Percentiles rank a stretch among this genome's conserved stretches.
These are phyloP conservation scores for Amia ocellicauda DNA, from an alignment of 2,113 vertebrate species.

Conservation along the genomic window DNA sequence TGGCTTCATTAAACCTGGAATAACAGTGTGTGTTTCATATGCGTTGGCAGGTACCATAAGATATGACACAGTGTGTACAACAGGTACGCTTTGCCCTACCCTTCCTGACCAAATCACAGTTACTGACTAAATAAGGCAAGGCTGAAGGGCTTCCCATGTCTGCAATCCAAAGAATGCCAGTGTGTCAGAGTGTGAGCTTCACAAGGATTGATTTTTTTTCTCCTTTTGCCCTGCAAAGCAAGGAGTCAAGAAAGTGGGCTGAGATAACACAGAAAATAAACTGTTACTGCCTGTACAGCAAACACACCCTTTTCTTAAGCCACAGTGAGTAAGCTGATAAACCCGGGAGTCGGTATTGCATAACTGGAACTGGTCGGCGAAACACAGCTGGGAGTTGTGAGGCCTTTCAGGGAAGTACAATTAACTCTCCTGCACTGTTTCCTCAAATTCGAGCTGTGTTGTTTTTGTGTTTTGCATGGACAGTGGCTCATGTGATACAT, in stretches of 20 bases:
- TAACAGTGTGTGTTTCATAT: too few relatives aligned
- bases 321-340: constrained; percentile 21
- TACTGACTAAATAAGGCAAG: constrained; percentile 40
- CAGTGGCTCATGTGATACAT: too few relatives aligned
- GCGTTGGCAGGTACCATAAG: too few relatives aligned
- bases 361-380: constrained; percentile 15
- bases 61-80: constrained; percentile 14
- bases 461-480: too few relatives aligned
- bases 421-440: too few relatives aligned
- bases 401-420: too few relatives aligned
- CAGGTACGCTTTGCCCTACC: constrained; percentile 30
- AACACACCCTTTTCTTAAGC: constrained; percentile 8
- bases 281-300: constrained; percentile 1
- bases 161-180: constrained; percentile 24
- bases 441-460: too few relatives aligned
- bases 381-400: too few relatives aligned
- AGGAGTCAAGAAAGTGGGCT: constrained; percentile 2
- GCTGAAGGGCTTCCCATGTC: constrained; percentile 16
- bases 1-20: too few relatives aligned
- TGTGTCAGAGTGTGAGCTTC: constrained; percentile 18
- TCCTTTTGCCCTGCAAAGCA: neutral
- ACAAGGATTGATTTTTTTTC: neutral
- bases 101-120: neutral
- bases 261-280: constrained; percentile 22
- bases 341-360: constrained; percentile 15